Evolutionary conservation across 2,113 vertebrate species (phyloP).

Genomic region (Tapirus terrestris): DNA sequence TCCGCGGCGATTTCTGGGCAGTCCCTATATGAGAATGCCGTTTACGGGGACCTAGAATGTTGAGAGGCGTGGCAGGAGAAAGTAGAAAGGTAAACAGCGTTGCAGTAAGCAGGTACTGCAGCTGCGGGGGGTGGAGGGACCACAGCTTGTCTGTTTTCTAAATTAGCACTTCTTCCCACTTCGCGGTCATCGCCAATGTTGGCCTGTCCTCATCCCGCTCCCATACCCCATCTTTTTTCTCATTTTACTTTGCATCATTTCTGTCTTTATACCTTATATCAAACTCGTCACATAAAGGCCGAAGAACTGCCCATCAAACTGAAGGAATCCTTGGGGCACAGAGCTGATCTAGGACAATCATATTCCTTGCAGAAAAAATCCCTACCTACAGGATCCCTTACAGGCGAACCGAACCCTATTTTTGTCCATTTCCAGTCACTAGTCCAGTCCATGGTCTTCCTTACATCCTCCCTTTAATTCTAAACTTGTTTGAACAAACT

Average conservation of each 20-base stretch:
- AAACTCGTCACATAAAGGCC: not conserved
- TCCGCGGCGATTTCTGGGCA: not conserved
- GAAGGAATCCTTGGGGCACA: not conserved
- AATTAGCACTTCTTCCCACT: not conserved
- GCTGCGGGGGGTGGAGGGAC: accelerated
- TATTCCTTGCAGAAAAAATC: not conserved
- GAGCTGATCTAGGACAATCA: not conserved
- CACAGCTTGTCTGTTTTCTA: not conserved
- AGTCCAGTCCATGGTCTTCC: not conserved
- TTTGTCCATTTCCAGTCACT: not conserved
- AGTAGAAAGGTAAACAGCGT: not conserved
- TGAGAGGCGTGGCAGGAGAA: not conserved
- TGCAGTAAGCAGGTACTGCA: not conserved
- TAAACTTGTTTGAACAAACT: not conserved
- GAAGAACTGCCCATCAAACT: not conserved
- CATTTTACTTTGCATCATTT: not conserved
- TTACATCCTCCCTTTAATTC: not conserved
- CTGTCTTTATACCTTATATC: not conserved
- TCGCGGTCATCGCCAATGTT: not conserved
- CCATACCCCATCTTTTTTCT: too few relatives aligned
- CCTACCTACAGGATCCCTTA: not conserved
- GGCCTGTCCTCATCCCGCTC: too few relatives aligned
- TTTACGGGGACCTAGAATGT: not conserved
- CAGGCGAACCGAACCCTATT: not conserved
- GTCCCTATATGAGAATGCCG: not conserved